Evolutionary conservation across 2,113 vertebrate species (phyloP).

Genomic region (Xyliphius kryptos): DNA sequence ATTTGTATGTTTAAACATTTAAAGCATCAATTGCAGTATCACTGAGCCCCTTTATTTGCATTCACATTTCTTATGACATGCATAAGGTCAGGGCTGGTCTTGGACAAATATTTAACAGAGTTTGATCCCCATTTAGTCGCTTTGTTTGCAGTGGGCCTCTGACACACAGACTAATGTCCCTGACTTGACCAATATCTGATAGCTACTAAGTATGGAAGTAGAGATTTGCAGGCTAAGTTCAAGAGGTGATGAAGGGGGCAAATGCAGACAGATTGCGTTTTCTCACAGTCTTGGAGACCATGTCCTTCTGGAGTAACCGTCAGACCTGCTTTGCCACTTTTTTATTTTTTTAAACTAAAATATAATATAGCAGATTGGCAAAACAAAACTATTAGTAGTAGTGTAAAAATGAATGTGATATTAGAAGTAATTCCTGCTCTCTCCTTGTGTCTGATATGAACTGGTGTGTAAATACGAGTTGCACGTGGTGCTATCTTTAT

Average conservation of each 20-base stretch:
- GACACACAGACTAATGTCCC: conserved; percentile 49
- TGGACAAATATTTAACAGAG: conserved; percentile 70
- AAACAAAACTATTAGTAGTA: not conserved
- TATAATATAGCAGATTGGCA: not conserved
- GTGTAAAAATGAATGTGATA: conserved; percentile 9
- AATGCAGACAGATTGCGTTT: conserved; percentile 49
- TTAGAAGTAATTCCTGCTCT: conserved; percentile 1
- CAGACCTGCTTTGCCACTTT: conserved; percentile 7
- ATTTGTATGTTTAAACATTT: too few species aligned
- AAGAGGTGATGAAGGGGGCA: conserved; percentile 62
- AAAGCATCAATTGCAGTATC: too few species aligned
- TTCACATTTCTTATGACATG: conserved; percentile 2
- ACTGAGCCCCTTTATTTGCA: too few species aligned
- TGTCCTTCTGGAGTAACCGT: not conserved
- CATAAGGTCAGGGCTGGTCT: conserved; percentile 33
- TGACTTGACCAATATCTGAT: conserved; percentile 55
- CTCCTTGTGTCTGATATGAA: not conserved
- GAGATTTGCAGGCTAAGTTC: conserved; percentile 59
- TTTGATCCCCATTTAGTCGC: conserved; percentile 60
- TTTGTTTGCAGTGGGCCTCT: conserved; percentile 59
- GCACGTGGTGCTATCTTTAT: conserved; percentile 14
- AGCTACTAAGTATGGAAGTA: conserved; percentile 21
- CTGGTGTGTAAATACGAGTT: not conserved
- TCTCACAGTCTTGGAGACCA: conserved; percentile 30
- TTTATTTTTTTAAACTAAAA: conserved; percentile 47